phyloP scores from a whole-genome alignment of 2,797 vertebrate species.

The Champsocephalus esox region DNA sequence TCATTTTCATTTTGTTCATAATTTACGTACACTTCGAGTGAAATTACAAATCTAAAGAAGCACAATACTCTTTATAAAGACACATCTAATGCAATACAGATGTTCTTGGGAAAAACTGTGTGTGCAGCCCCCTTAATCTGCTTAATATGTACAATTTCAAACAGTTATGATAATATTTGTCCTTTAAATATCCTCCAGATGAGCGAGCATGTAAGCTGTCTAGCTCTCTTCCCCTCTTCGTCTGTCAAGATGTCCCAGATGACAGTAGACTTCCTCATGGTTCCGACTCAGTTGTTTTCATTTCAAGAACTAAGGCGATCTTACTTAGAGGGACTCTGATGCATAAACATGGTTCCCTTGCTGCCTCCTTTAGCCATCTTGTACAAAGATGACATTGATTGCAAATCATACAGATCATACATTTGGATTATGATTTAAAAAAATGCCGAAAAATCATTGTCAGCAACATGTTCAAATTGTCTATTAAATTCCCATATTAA shows the following conservation, averaged over 20 bases:
- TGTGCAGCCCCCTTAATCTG: slow-evolving; percentile 75
- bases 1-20: slow-evolving; percentile 36
- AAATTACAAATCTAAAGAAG: slow-evolving; percentile 74
- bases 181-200: slow-evolving; percentile 79
- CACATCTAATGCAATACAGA: slow-evolving; percentile 76
- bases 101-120: slow-evolving; percentile 64
- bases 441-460: slow-evolving; percentile 11
- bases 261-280: slow-evolving; percentile 61
- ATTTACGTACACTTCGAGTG: slow-evolving; percentile 37
- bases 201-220: slow-evolving; percentile 66
- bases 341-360: neutral
- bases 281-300: slow-evolving; percentile 55
- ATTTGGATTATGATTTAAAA: slow-evolving; percentile 4
- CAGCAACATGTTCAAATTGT: slow-evolving; percentile 2
- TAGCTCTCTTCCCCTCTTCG: slow-evolving; percentile 56
- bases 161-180: slow-evolving; percentile 84
- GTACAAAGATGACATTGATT: neutral
- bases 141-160: slow-evolving; percentile 82
- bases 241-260: slow-evolving; percentile 66
- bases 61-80: slow-evolving; percentile 64
- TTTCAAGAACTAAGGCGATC: slow-evolving; percentile 24
- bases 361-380: too few relatives aligned
- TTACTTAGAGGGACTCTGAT: slow-evolving; percentile 27
- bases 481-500: neutral
- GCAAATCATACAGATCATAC: slow-evolving; percentile 11